phyloP scores from a whole-genome alignment of 2,797 vertebrate species.

The Oreortyx pictus region DNA sequence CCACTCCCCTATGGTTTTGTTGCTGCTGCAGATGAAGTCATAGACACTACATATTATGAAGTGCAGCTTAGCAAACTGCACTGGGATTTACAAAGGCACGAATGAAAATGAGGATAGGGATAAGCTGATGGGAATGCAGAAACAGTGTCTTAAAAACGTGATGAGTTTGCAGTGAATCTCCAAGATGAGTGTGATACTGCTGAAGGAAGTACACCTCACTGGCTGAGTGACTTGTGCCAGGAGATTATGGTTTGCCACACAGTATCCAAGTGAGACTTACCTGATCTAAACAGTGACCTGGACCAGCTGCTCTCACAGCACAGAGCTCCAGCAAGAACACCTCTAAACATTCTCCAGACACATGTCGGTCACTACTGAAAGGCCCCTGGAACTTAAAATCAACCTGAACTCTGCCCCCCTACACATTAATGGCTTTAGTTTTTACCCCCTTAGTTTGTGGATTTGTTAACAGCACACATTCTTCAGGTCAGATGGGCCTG shows the following conservation, averaged over 20 bases:
- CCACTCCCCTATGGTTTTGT: background rate
- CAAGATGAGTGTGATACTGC: background rate
- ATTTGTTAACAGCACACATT: background rate
- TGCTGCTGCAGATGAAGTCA: slow-evolving; percentile 15
- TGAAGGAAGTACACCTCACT: background rate
- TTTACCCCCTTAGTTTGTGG: background rate
- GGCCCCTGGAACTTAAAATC: background rate
- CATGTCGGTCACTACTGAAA: background rate
- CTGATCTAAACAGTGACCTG: background rate
- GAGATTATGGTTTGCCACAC: background rate
- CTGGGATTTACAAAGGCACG: background rate
- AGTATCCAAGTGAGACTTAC: background rate
- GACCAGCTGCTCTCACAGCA: background rate
- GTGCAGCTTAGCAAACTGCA: background rate
- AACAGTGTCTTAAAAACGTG: background rate
- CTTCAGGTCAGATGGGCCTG: background rate
- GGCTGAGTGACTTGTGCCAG: background rate
- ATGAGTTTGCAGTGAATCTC: background rate
- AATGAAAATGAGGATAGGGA: background rate
- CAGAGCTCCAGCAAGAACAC: background rate
- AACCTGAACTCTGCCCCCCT: background rate
- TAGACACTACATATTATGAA: background rate
- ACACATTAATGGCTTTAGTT: background rate
- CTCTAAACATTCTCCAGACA: background rate
- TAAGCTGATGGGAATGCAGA: background rate